Conservation (phyloP, 2,113 vertebrate species). For the Odocoileus hemionus region DNA sequence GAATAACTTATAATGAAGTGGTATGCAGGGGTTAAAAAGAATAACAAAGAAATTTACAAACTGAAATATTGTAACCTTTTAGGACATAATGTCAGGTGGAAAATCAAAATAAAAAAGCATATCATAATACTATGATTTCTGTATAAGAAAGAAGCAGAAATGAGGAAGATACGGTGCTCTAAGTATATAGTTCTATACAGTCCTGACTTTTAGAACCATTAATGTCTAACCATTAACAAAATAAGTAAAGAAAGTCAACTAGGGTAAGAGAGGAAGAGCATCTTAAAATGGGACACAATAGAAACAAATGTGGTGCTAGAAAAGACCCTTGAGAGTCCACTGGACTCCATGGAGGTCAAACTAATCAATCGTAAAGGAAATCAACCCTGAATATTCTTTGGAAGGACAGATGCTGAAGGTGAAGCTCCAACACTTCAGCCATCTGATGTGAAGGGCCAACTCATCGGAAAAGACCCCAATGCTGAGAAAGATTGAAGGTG, state of each 20-base stretch:
- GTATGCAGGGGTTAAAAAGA: background rate
- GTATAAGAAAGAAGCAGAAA: background rate
- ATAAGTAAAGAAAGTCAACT: background rate
- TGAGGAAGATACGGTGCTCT: background rate
- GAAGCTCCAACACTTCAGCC: background rate
- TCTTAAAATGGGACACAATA: background rate
- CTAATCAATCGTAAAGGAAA: background rate
- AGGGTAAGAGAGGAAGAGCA: background rate
- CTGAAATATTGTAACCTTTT: background rate
- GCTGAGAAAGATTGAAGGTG: background rate
- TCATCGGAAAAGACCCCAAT: background rate
- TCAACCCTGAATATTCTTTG: background rate
- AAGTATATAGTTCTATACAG: background rate
- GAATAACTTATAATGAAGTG: background rate
- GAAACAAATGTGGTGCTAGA: background rate
- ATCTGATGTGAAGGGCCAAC: background rate
- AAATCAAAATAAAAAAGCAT: conserved; percentile 10
- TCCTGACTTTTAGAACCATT: background rate
- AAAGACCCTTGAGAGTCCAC: background rate
- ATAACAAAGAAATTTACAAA: background rate
- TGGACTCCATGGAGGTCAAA: background rate
- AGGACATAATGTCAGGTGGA: background rate
- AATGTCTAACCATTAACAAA: background rate
- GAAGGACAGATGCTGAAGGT: background rate
- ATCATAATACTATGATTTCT: background rate